Percentiles rank a stretch among this genome's conserved stretches.
These are phyloP conservation scores for Strigops habroptila DNA, from an alignment of 2,113 vertebrate species.

Conservation along the genomic window DNA sequence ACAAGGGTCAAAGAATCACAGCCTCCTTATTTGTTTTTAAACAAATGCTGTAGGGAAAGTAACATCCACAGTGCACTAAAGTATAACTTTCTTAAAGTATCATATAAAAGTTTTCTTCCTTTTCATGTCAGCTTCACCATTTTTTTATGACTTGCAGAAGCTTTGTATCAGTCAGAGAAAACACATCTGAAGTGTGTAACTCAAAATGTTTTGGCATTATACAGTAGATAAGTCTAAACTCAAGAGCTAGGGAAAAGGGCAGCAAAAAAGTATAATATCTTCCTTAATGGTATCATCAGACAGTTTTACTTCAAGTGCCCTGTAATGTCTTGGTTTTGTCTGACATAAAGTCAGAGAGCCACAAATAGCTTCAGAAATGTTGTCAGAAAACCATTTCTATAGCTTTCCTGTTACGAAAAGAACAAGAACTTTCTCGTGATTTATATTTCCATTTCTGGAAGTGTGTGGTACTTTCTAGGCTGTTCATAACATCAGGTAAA, in stretches of 20 bases:
- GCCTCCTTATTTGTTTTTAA: neutral
- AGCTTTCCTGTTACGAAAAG: neutral
- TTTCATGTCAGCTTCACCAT: neutral
- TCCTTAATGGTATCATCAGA: neutral
- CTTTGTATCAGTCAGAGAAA: neutral
- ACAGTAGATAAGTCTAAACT: neutral
- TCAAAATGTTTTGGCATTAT: neutral
- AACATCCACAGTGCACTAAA: neutral
- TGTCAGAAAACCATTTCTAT: neutral
- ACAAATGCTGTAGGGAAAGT: neutral
- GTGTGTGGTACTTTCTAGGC: neutral
- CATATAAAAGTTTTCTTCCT: neutral
- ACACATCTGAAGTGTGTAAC: neutral
- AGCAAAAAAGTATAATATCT: neutral
- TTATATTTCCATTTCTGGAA: conserved; percentile 1
- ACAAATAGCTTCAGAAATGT: neutral
- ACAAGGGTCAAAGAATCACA: neutral
- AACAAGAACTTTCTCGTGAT: neutral
- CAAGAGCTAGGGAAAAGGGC: neutral
- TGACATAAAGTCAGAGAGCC: neutral
- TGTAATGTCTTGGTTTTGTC: neutral
- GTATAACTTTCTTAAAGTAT: neutral
- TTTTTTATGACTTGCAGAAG: neutral
- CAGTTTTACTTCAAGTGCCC: neutral
- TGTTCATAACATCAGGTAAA: neutral